phyloP scores from a whole-genome alignment of 2,113 vertebrate species.

The Ciconia boyciana region DNA sequence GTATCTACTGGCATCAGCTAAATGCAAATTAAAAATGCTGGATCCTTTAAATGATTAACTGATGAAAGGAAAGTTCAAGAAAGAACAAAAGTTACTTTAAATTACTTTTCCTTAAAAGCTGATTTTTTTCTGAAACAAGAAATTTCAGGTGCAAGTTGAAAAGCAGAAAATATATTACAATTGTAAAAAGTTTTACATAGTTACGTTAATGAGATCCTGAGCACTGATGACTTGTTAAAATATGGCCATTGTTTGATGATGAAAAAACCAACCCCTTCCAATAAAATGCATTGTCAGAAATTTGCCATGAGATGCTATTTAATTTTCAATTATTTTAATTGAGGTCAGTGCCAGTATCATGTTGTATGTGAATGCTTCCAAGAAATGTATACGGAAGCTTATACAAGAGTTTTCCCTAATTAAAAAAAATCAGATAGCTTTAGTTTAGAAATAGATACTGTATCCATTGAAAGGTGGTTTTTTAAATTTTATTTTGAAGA shows the following conservation, averaged over 20 bases:
- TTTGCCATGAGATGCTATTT: constrained; percentile 33
- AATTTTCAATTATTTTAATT: constrained; percentile 42
- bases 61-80: constrained; percentile 28
- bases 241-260: constrained; percentile 60
- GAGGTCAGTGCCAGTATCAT: constrained; percentile 68
- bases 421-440: constrained; percentile 48
- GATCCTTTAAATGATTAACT: constrained; percentile 70
- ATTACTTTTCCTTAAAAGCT: constrained; percentile 74
- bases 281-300: constrained; percentile 34
- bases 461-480: constrained; percentile 33
- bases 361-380: constrained; percentile 53
- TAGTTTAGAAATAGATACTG: constrained; percentile 68
- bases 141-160: constrained; percentile 79
- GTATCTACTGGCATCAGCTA: constrained; percentile 34
- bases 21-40: constrained; percentile 49
- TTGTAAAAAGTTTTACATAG: constrained; percentile 76
- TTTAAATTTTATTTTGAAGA: constrained; percentile 32
- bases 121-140: constrained; percentile 82
- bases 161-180: constrained; percentile 79
- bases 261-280: constrained; percentile 44
- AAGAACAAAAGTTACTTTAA: constrained; percentile 53
- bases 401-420: constrained; percentile 60
- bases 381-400: constrained; percentile 49
- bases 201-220: constrained; percentile 66
- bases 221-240: constrained; percentile 63